Conservation (phyloP, 64 coral and sea anemone species). For the Stichodactyla helianthus region DNA sequence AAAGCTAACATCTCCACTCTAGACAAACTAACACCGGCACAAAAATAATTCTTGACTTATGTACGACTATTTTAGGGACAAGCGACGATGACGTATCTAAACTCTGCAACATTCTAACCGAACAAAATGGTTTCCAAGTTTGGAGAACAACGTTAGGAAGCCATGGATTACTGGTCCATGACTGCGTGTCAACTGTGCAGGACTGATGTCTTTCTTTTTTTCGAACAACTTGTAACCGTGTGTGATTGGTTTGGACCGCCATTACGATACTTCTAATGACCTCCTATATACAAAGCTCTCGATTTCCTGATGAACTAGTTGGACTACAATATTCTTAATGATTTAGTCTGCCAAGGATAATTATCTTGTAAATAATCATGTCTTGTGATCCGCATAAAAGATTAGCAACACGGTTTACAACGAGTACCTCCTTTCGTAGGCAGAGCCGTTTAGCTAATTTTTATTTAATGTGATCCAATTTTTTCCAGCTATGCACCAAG, state of each 20-base stretch:
- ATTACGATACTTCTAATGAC: background rate
- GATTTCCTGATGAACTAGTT: background rate
- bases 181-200: background rate
- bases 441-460: too few species aligned
- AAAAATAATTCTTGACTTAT: background rate
- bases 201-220: background rate
- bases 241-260: too few species aligned
- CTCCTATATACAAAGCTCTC: background rate
- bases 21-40: background rate
- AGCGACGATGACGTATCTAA: background rate
- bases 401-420: too few species aligned
- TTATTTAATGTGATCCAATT: too few species aligned
- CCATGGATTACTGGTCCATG: constrained; percentile 7
- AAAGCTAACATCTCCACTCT: background rate
- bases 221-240: too few species aligned
- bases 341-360: background rate
- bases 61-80: background rate
- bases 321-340: background rate
- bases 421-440: too few species aligned
- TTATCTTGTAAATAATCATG: too few species aligned
- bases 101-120: background rate
- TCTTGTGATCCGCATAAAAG: background rate
- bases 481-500: too few species aligned
- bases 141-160: constrained; percentile 8
- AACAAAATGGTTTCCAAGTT: background rate